Evolutionary conservation across 2,113 vertebrate species (phyloP).

Genomic region (Trinectes maculatus): DNA sequence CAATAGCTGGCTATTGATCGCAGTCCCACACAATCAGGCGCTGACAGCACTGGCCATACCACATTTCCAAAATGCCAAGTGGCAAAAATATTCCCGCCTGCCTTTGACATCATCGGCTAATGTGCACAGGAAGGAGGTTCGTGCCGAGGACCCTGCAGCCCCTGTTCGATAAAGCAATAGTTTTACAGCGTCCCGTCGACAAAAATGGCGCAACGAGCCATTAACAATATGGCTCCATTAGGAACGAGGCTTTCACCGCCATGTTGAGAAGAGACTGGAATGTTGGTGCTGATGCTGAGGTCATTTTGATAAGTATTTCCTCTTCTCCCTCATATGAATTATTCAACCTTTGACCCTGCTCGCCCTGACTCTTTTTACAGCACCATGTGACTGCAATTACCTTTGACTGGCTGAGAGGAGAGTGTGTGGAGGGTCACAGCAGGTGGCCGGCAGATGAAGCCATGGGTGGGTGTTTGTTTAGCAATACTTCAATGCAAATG

Average conservation of each 20-base stretch:
- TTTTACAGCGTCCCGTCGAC: slow-evolving; percentile 24
- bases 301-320: slow-evolving; percentile 18
- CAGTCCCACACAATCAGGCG: slow-evolving; percentile 44
- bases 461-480: slow-evolving; percentile 79
- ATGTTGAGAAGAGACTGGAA: slow-evolving; percentile 7
- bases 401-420: slow-evolving; percentile 56
- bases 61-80: slow-evolving; percentile 65
- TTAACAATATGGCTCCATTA: slow-evolving; percentile 42
- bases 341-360: slow-evolving; percentile 32
- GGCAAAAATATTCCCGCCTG: slow-evolving; percentile 47
- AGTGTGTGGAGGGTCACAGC: slow-evolving; percentile 71
- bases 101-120: slow-evolving; percentile 55
- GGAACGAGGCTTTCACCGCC: slow-evolving; percentile 18
- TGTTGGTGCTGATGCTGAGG: slow-evolving; percentile 11
- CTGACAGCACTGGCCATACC: slow-evolving; percentile 40
- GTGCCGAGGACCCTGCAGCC: neutral
- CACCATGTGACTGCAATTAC: slow-evolving; percentile 48
- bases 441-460: slow-evolving; percentile 61
- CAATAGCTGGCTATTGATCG: slow-evolving; percentile 69
- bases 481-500: slow-evolving; percentile 82
- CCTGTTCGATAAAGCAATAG: slow-evolving; percentile 47
- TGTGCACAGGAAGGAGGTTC: slow-evolving; percentile 25
- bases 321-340: slow-evolving; percentile 33
- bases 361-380: slow-evolving; percentile 19
- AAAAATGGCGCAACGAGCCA: slow-evolving; percentile 25